phyloP scores from a whole-genome alignment of 2,113 vertebrate species.

The Ariopsis seemanni region DNA sequence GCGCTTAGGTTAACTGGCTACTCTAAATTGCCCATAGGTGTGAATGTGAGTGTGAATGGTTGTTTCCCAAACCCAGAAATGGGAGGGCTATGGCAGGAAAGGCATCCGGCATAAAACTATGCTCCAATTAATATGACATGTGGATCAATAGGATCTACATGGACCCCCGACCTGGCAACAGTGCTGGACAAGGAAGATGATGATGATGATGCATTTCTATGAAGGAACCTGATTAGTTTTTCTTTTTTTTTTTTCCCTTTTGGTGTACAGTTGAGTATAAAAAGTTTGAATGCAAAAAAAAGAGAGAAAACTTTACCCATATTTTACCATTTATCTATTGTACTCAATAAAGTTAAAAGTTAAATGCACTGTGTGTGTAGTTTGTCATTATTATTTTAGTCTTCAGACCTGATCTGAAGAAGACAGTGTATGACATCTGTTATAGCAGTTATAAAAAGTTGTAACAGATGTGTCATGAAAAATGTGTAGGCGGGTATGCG shows the following conservation, averaged over 20 bases:
- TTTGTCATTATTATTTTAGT: neutral
- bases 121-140: too few relatives aligned
- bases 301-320: too few relatives aligned
- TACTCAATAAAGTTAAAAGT: neutral
- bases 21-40: too few relatives aligned
- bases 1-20: too few relatives aligned
- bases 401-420: neutral
- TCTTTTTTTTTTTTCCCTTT: neutral
- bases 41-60: too few relatives aligned
- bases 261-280: neutral
- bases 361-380: neutral
- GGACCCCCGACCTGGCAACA: too few relatives aligned
- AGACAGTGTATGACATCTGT: conserved; percentile 24
- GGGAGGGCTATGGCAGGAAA: too few relatives aligned
- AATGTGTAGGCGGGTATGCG: neutral
- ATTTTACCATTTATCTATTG: neutral
- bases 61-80: too few relatives aligned
- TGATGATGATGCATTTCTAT: too few relatives aligned
- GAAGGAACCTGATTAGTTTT: neutral
- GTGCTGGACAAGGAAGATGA: too few relatives aligned
- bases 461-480: conserved; percentile 24
- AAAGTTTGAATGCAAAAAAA: neutral
- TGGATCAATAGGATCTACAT: too few relatives aligned
- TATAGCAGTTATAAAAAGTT: conserved; percentile 12
- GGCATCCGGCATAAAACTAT: too few relatives aligned